phyloP scores from a whole-genome alignment of 2,888 invertebrate species.

The Drosophila colorata region DNA sequence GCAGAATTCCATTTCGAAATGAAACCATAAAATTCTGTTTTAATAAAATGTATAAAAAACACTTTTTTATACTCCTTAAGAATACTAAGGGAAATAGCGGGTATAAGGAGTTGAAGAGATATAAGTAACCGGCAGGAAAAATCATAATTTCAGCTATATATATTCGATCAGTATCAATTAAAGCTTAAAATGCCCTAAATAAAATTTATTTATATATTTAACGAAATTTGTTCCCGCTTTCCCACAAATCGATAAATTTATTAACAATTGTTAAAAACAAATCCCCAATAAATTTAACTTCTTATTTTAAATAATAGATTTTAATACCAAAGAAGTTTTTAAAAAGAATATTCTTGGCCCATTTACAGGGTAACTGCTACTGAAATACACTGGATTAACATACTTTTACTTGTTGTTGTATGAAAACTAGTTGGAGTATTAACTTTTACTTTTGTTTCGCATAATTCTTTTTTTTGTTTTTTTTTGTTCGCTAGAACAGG shows the following conservation, averaged over 20 bases:
- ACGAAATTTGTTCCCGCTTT: too few species aligned
- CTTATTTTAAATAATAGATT: not conserved
- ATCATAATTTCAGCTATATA: too few species aligned
- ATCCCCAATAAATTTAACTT: too few species aligned
- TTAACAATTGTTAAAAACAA: too few species aligned
- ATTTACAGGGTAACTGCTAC: constrained; percentile 6
- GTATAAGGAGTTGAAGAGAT: not conserved
- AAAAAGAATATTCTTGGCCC: not conserved
- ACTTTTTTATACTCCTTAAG: constrained; percentile 13
- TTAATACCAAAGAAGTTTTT: not conserved
- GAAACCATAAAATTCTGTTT: constrained; percentile 33
- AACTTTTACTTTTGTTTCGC: constrained; percentile 49
- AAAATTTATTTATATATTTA: too few species aligned
- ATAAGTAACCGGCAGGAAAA: too few species aligned
- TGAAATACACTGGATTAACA: not conserved
- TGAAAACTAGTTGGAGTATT: constrained; percentile 23
- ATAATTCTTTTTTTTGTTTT: constrained; percentile 16
- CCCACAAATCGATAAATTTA: not conserved
- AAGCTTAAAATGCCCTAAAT: too few species aligned
- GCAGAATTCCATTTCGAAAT: constrained; percentile 38
- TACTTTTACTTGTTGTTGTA: not conserved
- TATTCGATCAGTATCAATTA: too few species aligned
- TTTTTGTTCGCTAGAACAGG: constrained; percentile 26
- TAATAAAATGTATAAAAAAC: constrained; percentile 16
- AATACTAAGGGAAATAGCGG: not conserved